These are phyloP conservation scores for Meliscaeva auricollis DNA, from an alignment of 2,888 invertebrate species.

Conservation along the genomic window DNA sequence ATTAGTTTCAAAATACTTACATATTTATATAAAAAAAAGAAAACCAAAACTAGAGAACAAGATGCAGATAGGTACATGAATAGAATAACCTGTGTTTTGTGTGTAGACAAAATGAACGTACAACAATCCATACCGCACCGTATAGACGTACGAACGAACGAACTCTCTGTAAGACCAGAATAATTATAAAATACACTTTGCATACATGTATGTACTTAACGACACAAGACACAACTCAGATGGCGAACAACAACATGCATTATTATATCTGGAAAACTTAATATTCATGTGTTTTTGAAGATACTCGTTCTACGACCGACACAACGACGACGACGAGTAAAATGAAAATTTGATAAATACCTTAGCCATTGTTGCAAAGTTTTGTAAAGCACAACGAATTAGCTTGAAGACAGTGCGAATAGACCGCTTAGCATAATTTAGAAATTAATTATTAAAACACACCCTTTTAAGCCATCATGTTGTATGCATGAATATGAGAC, in stretches of 20 bases:
- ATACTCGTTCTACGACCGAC: conserved; percentile 5
- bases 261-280: conserved; percentile 27
- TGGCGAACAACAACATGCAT: conserved; percentile 45
- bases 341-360: conserved; percentile 62
- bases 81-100: conserved; percentile 44
- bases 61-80: conserved; percentile 64
- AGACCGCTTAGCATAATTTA: conserved; percentile 64
- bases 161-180: conserved; percentile 29
- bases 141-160: conserved; percentile 3
- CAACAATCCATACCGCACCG: conserved; percentile 5
- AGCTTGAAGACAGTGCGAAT: conserved; percentile 52
- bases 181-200: conserved; percentile 52
- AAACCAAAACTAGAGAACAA: conserved; percentile 51
- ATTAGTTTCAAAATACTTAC: conserved; percentile 21
- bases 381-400: conserved; percentile 60
- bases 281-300: conserved; percentile 59
- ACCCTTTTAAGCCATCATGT: conserved; percentile 33
- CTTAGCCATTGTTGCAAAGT: conserved; percentile 59
- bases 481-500: neutral
- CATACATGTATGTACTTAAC: conserved; percentile 14
- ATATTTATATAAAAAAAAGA: conserved; percentile 4
- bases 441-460: conserved; percentile 70
- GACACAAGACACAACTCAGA: conserved; percentile 44
- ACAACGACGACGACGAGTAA: neutral
- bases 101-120: neutral